phyloP scores from a whole-genome alignment of 2,888 invertebrate genomes.

The Diabrotica balteata region DNA sequence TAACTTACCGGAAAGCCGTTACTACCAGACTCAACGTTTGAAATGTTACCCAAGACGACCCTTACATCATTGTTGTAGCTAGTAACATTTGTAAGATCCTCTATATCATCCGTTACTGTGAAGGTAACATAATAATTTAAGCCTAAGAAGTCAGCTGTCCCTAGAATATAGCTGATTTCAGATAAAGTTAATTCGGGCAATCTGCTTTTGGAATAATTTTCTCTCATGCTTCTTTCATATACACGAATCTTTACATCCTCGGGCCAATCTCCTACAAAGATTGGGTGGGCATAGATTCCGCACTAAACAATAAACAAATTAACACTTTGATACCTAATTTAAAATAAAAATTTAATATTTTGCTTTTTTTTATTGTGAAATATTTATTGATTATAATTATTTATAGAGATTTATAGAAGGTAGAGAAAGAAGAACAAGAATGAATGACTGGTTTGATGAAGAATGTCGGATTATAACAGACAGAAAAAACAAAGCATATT shows the following conservation, averaged over 20 bases:
- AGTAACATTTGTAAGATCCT: not conserved
- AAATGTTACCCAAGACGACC: not conserved
- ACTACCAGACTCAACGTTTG: no score
- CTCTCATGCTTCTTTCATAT: slow-evolving; percentile 65
- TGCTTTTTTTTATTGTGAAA: no score
- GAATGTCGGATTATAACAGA: no score
- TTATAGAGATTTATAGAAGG: no score
- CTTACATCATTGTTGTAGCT: slow-evolving; percentile 2
- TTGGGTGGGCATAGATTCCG: slow-evolving; percentile 62
- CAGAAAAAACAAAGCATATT: no score
- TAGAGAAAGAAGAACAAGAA: no score
- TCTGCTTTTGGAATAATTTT: slow-evolving; percentile 67
- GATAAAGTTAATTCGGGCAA: slow-evolving; percentile 68
- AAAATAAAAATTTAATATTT: no score
- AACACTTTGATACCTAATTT: no score
- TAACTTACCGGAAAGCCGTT: slow-evolving; percentile 6
- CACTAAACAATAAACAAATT: slow-evolving; percentile 31
- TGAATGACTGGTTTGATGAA: no score
- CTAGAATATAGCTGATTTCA: slow-evolving; percentile 66
- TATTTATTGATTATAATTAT: no score
- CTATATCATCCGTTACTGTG: slow-evolving; percentile 54
- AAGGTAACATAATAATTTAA: slow-evolving; percentile 75
- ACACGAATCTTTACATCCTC: slow-evolving; percentile 66
- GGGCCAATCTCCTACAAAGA: slow-evolving; percentile 71
- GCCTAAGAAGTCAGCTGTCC: slow-evolving; percentile 73